phyloP scores from a whole-genome alignment of 1,140 invertebrate species.

The Drosophila kanapiae region DNA sequence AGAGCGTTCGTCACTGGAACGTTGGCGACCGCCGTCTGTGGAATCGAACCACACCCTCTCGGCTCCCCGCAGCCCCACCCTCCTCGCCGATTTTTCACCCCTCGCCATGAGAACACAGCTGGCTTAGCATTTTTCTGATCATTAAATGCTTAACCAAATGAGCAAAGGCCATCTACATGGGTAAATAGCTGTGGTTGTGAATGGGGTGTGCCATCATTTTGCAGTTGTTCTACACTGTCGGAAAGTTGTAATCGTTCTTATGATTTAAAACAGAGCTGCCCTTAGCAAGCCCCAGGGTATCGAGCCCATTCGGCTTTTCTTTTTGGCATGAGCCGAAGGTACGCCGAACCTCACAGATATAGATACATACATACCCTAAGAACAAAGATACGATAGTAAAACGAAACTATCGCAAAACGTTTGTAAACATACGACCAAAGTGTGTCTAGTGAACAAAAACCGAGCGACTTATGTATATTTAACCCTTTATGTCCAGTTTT shows the following conservation, averaged over 20 bases:
- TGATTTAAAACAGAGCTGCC: neutral
- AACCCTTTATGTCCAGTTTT: too few relatives aligned
- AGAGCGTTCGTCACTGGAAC: conserved; percentile 8
- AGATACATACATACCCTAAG: too few relatives aligned
- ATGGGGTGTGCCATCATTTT: conserved; percentile 42
- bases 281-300: neutral
- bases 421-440: too few relatives aligned
- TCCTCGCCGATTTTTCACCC: conserved; percentile 9
- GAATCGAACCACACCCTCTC: conserved; percentile 18
- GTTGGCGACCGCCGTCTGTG: conserved; percentile 7
- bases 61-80: conserved; percentile 1
- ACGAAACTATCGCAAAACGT: too few relatives aligned
- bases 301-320: too few relatives aligned
- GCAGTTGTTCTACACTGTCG: conserved; percentile 3
- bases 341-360: neutral
- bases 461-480: too few relatives aligned
- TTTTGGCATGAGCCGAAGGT: neutral
- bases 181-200: conserved; percentile 30
- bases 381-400: too few relatives aligned
- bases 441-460: too few relatives aligned
- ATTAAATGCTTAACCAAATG: conserved; percentile 64
- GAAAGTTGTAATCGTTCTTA: neutral
- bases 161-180: conserved; percentile 25
- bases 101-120: conserved; percentile 9
- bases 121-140: conserved; percentile 29